These are phyloP conservation scores for Alexandromys oeconomus DNA, from an alignment of 2,797 vertebrate genomes.

Conservation along the genomic window DNA sequence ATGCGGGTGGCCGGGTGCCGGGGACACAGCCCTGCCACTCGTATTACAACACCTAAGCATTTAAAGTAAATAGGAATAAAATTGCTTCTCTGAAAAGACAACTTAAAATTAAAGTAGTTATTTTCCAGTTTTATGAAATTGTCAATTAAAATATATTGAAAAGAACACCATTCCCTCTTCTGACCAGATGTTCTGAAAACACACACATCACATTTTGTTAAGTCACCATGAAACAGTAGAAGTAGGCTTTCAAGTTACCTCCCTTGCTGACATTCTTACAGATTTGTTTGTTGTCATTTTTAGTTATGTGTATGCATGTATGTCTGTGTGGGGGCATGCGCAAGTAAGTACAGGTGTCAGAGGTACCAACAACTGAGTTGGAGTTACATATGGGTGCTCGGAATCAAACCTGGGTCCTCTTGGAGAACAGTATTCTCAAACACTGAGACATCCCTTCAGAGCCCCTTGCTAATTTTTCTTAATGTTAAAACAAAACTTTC, in stretches of 20 bases:
- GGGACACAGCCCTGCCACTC: too few relatives aligned
- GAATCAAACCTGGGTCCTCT: background rate
- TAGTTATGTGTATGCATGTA: background rate
- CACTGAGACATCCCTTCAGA: background rate
- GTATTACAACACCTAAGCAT: background rate
- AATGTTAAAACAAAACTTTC: background rate
- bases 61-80: slow-evolving; percentile 56
- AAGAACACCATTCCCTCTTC: slow-evolving; percentile 83
- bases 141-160: slow-evolving; percentile 85
- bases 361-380: background rate
- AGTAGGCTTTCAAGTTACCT: slow-evolving; percentile 34
- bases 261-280: background rate
- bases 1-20: too few relatives aligned
- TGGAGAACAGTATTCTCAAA: background rate
- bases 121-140: slow-evolving; percentile 83
- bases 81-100: slow-evolving; percentile 44
- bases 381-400: background rate
- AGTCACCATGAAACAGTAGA: slow-evolving; percentile 32
- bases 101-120: slow-evolving; percentile 78
- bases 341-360: background rate
- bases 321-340: background rate
- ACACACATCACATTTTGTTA: slow-evolving; percentile 62
- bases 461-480: background rate
- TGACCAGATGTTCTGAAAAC: slow-evolving; percentile 86
- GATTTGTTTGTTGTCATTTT: background rate